A percentile compares a stretch with the other conserved stretches of the same genome.
Conservation (phyloP, 2,113 vertebrate species). For the Megaceryle maxima region DNA sequence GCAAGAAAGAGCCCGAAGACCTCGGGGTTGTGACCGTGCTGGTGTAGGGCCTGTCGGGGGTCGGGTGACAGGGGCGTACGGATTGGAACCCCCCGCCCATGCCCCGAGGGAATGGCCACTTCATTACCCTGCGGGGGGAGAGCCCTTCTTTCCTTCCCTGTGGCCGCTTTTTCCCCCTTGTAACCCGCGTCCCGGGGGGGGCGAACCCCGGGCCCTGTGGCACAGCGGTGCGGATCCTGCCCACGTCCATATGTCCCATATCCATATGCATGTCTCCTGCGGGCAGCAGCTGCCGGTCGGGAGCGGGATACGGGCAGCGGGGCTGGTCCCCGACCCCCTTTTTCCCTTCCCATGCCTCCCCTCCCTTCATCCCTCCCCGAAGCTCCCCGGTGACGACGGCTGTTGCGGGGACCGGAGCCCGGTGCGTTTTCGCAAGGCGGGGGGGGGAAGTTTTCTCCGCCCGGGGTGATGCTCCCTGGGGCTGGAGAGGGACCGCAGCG, state of each 20-base stretch:
- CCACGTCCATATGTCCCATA: background rate
- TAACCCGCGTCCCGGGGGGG: background rate
- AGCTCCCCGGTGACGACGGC: background rate
- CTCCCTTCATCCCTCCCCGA: background rate
- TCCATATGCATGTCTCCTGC: background rate
- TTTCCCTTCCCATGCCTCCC: background rate
- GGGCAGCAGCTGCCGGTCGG: background rate
- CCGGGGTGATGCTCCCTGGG: fast-evolving
- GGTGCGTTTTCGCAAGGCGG: background rate
- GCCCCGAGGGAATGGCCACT: background rate
- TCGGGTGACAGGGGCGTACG: background rate
- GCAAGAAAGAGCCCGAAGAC: background rate
- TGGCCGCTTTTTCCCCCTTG: background rate
- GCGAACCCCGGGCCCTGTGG: background rate
- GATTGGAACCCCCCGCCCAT: background rate
- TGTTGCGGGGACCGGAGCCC: background rate
- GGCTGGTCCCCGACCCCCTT: background rate
- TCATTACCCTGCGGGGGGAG: fast-evolving
- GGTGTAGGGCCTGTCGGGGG: background rate
- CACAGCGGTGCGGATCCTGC: background rate
- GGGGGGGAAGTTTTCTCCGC: background rate
- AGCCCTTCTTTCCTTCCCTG: background rate
- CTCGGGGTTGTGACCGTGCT: background rate
- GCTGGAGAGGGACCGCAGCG: background rate
- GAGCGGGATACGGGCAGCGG: background rate